Percentiles rank a stretch among this genome's conserved stretches.
Conservation (phyloP, 2,888 invertebrate species). For the Thymelicus lineola region DNA sequence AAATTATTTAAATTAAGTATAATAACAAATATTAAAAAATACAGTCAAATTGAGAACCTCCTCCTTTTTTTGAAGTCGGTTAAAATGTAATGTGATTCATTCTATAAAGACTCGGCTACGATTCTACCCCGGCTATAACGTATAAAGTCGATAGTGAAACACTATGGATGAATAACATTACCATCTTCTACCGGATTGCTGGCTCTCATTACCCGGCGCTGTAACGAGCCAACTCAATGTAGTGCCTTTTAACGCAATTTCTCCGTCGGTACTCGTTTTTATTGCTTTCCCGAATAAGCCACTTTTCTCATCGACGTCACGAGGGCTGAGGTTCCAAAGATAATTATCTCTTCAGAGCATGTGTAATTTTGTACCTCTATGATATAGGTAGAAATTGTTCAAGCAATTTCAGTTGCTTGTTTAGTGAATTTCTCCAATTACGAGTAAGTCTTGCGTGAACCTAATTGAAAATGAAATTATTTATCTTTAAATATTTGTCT, state of each 20-base stretch:
- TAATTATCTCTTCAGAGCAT: background rate
- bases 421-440: too few species aligned
- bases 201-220: conserved; percentile 21
- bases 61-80: too few species aligned
- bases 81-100: too few species aligned
- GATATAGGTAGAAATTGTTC: too few species aligned
- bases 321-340: background rate
- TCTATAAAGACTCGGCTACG: background rate
- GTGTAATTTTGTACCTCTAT: too few species aligned
- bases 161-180: background rate
- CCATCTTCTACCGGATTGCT: conserved; percentile 11
- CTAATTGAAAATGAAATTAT: too few species aligned
- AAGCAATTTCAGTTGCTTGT: too few species aligned
- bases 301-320: background rate
- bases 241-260: conserved; percentile 47
- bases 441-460: too few species aligned
- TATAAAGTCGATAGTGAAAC: background rate
- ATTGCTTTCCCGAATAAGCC: conserved; percentile 5
- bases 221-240: conserved; percentile 58
- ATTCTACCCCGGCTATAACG: background rate
- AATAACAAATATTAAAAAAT: too few species aligned
- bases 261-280: conserved; percentile 8
- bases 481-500: too few species aligned
- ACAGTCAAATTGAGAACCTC: too few species aligned
- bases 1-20: too few species aligned